phyloP scores from a whole-genome alignment of 2,113 vertebrate genomes.

The Acanthochromis polyacanthus region DNA sequence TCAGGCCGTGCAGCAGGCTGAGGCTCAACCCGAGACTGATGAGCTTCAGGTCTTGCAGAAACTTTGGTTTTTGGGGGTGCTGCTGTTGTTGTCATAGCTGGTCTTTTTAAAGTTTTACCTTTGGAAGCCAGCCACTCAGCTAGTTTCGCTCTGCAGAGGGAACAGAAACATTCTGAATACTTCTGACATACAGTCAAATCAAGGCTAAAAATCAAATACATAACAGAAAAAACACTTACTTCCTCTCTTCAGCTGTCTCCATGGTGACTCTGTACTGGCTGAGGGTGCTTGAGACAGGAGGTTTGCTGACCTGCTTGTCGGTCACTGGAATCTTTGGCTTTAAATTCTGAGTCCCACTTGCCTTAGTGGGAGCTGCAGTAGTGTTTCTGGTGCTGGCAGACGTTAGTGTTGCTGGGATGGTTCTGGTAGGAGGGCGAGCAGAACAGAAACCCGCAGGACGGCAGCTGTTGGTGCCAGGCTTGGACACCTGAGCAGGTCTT shows the following conservation, averaged over 20 bases:
- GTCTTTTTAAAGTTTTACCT: conserved; percentile 87
- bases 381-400: conserved; percentile 46
- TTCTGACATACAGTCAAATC: not conserved
- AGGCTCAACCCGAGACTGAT: conserved; percentile 3
- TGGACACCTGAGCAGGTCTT: conserved; percentile 38
- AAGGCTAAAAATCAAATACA: too few species aligned
- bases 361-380: conserved; percentile 39
- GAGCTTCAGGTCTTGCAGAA: conserved; percentile 16
- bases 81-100: conserved; percentile 62
- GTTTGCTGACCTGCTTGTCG: conserved; percentile 73
- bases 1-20: not conserved
- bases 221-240: conserved; percentile 70
- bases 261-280: conserved; percentile 73
- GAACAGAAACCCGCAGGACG: conserved; percentile 20
- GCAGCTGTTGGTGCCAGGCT: conserved; percentile 12
- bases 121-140: conserved; percentile 87
- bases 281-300: conserved; percentile 61
- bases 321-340: conserved; percentile 61
- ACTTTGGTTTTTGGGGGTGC: conserved; percentile 34
- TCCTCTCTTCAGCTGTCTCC: conserved; percentile 86
- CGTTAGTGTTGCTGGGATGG: conserved; percentile 18
- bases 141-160: conserved; percentile 83
- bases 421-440: conserved; percentile 29
- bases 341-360: conserved; percentile 31
- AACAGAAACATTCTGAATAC: not conserved